phyloP scores from a whole-genome alignment of 2,113 vertebrate species.

The Leptobrachium leishanense region DNA sequence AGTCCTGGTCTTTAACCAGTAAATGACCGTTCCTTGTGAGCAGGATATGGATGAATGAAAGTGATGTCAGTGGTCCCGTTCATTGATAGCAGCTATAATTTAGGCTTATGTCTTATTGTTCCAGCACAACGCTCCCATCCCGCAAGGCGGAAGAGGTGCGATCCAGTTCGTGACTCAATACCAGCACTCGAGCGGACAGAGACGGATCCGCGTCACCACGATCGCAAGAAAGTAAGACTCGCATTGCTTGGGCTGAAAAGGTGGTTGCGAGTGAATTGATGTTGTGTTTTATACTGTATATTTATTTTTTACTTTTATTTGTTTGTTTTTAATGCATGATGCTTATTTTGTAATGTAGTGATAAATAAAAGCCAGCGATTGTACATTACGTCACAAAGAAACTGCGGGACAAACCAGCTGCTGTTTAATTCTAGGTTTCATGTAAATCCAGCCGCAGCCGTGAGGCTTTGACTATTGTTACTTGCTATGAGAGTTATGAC shows the following conservation, averaged over 20 bases:
- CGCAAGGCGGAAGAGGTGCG: slow-evolving; percentile 86
- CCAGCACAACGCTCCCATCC: slow-evolving; percentile 88
- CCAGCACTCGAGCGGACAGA: slow-evolving; percentile 87
- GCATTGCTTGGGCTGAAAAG: background rate
- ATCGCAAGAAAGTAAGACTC: slow-evolving; percentile 82
- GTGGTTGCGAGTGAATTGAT: background rate
- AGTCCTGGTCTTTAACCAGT: too few relatives aligned
- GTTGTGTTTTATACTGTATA: background rate
- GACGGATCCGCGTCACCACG: slow-evolving; percentile 84
- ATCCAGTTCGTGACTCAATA: slow-evolving; percentile 89
- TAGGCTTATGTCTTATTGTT: background rate
- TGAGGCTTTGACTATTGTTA: background rate
- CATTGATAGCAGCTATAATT: too few relatives aligned
- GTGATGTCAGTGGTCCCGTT: too few relatives aligned
- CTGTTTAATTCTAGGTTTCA: background rate
- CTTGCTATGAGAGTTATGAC: background rate
- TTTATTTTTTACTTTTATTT: background rate
- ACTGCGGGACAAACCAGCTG: too few relatives aligned
- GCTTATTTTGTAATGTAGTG: background rate
- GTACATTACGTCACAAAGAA: too few relatives aligned
- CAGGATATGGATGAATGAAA: too few relatives aligned
- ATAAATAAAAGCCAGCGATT: too few relatives aligned
- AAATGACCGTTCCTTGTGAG: too few relatives aligned
- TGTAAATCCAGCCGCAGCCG: background rate
- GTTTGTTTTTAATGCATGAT: background rate